Evolutionary conservation across 2,888 invertebrate genomes (phyloP), one percentile per base, ranked within the genome.

Genomic region (Drosophila kuntzei): DNA sequence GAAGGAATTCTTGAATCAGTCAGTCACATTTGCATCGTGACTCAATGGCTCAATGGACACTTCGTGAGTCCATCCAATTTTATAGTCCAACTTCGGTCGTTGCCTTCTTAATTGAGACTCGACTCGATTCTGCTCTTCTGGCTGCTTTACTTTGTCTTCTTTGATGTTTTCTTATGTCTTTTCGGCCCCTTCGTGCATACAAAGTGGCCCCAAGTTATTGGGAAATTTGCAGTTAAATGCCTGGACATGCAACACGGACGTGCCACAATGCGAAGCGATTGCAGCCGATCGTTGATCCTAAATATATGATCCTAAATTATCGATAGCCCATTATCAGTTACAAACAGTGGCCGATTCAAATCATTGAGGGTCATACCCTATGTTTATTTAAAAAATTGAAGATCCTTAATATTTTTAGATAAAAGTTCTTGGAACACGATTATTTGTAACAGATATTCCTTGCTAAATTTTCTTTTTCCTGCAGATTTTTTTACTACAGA

Each of bases 61-160:
- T 71, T 73, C 74, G 76, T 75, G 76, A 75, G 67, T 36, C 71
- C 67, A 74, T 74, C 55, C 50, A 57, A 76, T 71, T 75, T 76
- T 57, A 71, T 76, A 53, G 76, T 71, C 71, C 46, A 76, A 76
- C 55, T 32, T 74, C 44, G 74, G 67, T 76, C 71, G 61, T 76
- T 76, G 76, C 16, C 76, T 76, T 66, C 76, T 71, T 76, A 74
- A 71, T 67, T 69, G 74, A 63, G 65, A 41, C 50, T 67, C 29
- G 34, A 55, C 37, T 32, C 12, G 5, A 29, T 34, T 29, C 36
- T 51, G 12, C 14, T 16, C 41, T 14, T 20, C 22, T 22, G 16
- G 11, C 22, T 32, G 25, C 46, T 36, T 54, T 44, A 16, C 36
- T 25, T 27, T 37, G 36, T 58, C 18, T 37, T 22, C 25, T 14